A percentile compares a stretch with the other conserved stretches of the same genome.
These are phyloP conservation scores for Tragopan temminckii DNA, from an alignment of 2,797 vertebrate species.

Conservation along the genomic window DNA sequence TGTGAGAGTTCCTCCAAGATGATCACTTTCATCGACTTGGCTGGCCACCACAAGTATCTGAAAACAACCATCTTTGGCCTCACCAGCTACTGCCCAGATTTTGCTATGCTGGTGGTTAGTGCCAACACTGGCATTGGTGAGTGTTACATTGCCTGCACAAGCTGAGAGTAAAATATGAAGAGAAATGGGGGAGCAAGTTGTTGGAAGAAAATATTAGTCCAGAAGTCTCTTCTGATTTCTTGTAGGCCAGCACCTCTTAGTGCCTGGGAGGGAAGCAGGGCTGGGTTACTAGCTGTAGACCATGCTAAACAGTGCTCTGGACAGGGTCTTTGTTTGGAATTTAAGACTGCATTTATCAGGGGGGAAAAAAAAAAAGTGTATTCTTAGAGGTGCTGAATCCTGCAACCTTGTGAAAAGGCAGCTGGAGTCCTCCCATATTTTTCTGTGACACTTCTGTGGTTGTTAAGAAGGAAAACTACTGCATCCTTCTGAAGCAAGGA, in stretches of 20 bases:
- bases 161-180: neutral
- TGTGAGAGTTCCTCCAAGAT: slow-evolving; percentile 98
- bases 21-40: slow-evolving; percentile 98
- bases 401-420: slow-evolving; percentile 3
- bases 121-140: slow-evolving; percentile 97
- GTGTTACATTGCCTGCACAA: slow-evolving; percentile 33
- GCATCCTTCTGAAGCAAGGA: neutral
- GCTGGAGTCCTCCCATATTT: neutral
- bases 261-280: neutral
- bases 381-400: neutral
- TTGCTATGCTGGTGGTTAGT: slow-evolving; percentile 95
- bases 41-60: slow-evolving; percentile 96
- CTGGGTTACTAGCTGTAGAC: neutral
- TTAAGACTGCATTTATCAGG: neutral
- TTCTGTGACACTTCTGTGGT: neutral
- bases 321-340: slow-evolving; percentile 8
- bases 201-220: neutral
- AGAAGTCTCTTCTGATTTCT: neutral
- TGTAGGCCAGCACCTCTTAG: neutral
- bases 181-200: neutral
- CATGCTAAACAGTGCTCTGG: neutral
- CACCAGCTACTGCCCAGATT: slow-evolving; percentile 97
- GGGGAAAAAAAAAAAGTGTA: neutral
- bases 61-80: slow-evolving; percentile 98
- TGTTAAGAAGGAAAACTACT: slow-evolving; percentile 3